Evolutionary conservation across 53 echinoderm and acorn worm species (phyloP), one percentile per base, ranked within the genome.

Genomic region (Paracentrotus lividus): DNA sequence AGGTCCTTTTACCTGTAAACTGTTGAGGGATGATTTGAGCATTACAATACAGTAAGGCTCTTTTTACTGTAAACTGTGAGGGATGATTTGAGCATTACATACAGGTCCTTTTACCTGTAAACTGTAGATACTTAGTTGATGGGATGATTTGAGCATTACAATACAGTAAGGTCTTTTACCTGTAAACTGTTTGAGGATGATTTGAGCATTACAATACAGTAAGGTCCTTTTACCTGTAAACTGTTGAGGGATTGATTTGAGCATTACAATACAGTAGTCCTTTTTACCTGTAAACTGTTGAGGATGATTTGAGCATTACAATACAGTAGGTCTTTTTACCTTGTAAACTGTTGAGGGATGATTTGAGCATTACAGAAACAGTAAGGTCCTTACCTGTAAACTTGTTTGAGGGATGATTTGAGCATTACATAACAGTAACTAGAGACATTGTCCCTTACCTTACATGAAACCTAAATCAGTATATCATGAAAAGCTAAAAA

Each of bases 191-290:
- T 98, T 21, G 97, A 94, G 16, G 97, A 90, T 44, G 97, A 95
- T n/a, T 2, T 53, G 3, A 53, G 10, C 0, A 58, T 58, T 3
- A 58, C 2, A 58, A 59, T 59, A n/a, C 59, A 59, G 59, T 59
- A 29, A 8, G 0, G 27, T 47, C 15, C 5, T 44, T n/a, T 93
- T 88, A 98, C 98, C 95, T 98, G 98, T 10, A 98, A 75, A 75
- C 97, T 98, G 77, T 97, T 98, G 32, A 98, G 95, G 20, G 97
- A 91, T n/a, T 49, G 97, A 94, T 77, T 97, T 98, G 56, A 98
- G 75, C 89, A 98, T 92, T 0, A 95, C 92, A 16, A 98, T 94
- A 67, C 97, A 95, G 76, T 96, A n/a, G n/a, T n/a, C n/a, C n/a
- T n/a, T n/a, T 1, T 18, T 15, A 54, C 1, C 95, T 98, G 98